Percentiles rank a stretch among this genome's conserved stretches.
phyloP scores from a whole-genome alignment of 2,888 invertebrate genomes.

The Silvanus unidentatus region DNA sequence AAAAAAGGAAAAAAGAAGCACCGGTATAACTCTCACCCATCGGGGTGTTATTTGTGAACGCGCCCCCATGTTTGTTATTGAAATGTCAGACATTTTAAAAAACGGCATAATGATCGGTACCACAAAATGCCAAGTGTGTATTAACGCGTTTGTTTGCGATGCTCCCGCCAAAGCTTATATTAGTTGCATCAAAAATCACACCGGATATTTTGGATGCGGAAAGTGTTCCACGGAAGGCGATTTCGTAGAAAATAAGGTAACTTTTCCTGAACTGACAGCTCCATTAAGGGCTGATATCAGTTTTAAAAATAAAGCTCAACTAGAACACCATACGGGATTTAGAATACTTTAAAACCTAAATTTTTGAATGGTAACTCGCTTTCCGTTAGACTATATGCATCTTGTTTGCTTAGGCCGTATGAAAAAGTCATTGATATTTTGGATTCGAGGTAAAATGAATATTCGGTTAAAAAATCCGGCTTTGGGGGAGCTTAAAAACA shows the following conservation, averaged over 20 bases:
- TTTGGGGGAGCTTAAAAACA: neutral
- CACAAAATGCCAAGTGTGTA: neutral
- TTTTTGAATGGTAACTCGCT: conserved; percentile 25
- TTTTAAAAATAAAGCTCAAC: conserved; percentile 19
- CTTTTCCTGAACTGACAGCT: conserved; percentile 13
- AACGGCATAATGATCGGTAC: neutral
- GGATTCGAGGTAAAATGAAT: conserved; percentile 13
- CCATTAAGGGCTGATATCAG: conserved; percentile 21
- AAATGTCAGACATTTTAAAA: conserved; percentile 9
- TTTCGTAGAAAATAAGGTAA: conserved; percentile 11
- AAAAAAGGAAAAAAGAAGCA: too few species aligned
- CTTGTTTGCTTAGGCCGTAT: conserved; percentile 24
- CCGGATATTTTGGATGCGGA: conserved; percentile 24
- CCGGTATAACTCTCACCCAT: too few species aligned
- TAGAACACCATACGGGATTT: conserved; percentile 22
- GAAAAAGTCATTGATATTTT: conserved; percentile 22
- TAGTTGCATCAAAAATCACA: conserved; percentile 18
- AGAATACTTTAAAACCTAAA: conserved; percentile 19
- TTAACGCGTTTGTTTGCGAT: conserved; percentile 25
- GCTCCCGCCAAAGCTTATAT: conserved; percentile 25
- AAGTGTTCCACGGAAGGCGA: conserved; percentile 25
- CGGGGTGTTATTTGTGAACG: too few species aligned
- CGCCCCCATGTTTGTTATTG: conserved; percentile 4
- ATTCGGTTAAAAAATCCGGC: conserved; percentile 2
- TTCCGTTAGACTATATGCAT: conserved; percentile 28